Conservation (phyloP, 2,797 vertebrate genomes). For the Erethizon dorsatum region DNA sequence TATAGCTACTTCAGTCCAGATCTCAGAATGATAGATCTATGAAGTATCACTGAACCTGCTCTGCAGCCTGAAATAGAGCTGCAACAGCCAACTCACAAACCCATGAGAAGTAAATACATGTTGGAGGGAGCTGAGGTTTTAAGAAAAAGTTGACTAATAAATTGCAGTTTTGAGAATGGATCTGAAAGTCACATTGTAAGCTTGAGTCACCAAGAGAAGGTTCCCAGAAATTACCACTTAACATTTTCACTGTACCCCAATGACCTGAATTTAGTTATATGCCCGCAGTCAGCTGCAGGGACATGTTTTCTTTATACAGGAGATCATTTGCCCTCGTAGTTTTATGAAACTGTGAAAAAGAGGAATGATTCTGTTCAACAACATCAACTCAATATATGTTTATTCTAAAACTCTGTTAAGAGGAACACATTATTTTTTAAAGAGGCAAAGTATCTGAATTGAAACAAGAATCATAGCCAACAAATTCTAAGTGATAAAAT, state of each 20-base stretch:
- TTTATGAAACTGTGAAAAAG: conserved; percentile 18
- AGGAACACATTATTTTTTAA: not conserved
- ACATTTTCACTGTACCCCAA: not conserved
- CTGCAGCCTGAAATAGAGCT: conserved; percentile 37
- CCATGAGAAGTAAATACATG: not conserved
- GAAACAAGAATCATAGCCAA: conserved; percentile 15
- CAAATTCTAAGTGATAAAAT: conserved; percentile 14
- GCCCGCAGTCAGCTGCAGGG: not conserved
- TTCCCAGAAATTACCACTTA: not conserved
- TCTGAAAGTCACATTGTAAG: conserved; percentile 37
- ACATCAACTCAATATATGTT: not conserved
- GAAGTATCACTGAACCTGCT: conserved; percentile 15
- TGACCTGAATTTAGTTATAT: conserved; percentile 3
- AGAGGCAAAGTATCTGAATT: conserved; percentile 17
- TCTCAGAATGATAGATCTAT: not conserved
- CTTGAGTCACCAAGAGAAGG: not conserved
- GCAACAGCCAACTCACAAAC: not conserved
- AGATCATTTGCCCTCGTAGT: not conserved
- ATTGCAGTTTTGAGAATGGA: conserved; percentile 17
- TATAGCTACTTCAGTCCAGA: not conserved
- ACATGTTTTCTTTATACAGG: not conserved
- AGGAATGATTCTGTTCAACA: not conserved
- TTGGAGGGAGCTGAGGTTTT: not conserved
- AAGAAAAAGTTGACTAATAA: conserved; percentile 26
- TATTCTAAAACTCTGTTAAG: conserved; percentile 22